Evolutionary conservation across 2,888 invertebrate species (phyloP).

Genomic region (Nysson spinosus): DNA sequence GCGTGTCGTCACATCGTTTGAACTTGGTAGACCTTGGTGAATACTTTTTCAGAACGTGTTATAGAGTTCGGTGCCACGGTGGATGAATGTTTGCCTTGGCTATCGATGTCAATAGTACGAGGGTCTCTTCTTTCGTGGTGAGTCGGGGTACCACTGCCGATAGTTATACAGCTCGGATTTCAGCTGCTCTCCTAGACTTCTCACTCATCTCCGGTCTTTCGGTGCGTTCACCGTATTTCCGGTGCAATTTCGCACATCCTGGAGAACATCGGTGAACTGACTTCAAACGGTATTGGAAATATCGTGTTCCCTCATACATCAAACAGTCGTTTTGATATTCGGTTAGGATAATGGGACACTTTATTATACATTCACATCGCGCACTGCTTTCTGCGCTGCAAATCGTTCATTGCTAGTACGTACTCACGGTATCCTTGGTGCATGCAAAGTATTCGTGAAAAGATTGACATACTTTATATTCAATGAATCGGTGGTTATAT

Average conservation of each 20-base stretch:
- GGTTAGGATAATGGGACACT: too few species aligned
- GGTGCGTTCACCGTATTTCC: conserved; percentile 51
- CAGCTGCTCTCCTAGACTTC: conserved; percentile 33
- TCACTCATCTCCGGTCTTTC: conserved; percentile 26
- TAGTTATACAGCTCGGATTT: conserved; percentile 56
- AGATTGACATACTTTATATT: too few species aligned
- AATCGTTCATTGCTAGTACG: too few species aligned
- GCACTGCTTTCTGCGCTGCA: too few species aligned
- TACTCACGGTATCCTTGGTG: too few species aligned
- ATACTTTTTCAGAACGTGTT: conserved; percentile 12
- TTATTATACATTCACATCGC: too few species aligned
- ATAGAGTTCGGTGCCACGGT: conserved; percentile 3
- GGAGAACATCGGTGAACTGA: conserved; percentile 12
- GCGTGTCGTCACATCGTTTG: conserved; percentile 50
- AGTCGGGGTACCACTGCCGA: conserved; percentile 31
- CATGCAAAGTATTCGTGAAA: too few species aligned
- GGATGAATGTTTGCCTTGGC: conserved; percentile 41
- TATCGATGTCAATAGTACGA: conserved; percentile 56
- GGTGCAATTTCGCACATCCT: conserved; percentile 48
- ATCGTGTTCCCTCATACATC: too few species aligned
- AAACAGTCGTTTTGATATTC: too few species aligned
- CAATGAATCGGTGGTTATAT: too few species aligned
- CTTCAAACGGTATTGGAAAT: neutral
- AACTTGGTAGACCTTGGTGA: conserved; percentile 42
- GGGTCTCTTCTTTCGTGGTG: conserved; percentile 28